A percentile compares a stretch with the other conserved stretches of the same genome.
Evolutionary conservation across 2,113 vertebrate genomes (phyloP).

Genomic region (Etheostoma spectabile): DNA sequence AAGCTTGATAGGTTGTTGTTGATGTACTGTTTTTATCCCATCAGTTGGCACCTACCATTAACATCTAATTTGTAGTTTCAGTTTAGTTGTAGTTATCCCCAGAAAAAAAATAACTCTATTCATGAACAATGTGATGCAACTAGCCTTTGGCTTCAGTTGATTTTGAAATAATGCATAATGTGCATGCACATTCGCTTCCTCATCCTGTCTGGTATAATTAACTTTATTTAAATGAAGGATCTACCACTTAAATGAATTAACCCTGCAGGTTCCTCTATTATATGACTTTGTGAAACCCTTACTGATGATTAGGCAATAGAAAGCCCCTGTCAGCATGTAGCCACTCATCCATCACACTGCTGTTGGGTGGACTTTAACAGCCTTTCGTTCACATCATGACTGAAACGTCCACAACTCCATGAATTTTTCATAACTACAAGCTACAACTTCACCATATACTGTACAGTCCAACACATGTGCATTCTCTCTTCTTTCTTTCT

Average conservation of each 20-base stretch:
- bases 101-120: background rate
- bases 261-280: background rate
- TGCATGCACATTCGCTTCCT: background rate
- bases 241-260: conserved; percentile 21
- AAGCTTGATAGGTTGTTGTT: conserved; percentile 7
- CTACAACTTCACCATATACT: conserved; percentile 8
- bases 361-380: conserved; percentile 44
- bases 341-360: conserved; percentile 68
- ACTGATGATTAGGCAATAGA: conserved; percentile 49
- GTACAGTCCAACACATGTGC: background rate
- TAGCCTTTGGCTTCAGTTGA: background rate
- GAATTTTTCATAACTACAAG: conserved; percentile 55
- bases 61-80: conserved; percentile 13
- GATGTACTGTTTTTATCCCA: conserved; percentile 4
- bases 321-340: conserved; percentile 61
- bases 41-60: conserved; percentile 11
- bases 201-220: background rate
- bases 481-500: background rate
- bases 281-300: conserved; percentile 43
- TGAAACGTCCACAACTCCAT: conserved; percentile 24
- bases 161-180: background rate
- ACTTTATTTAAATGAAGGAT: conserved; percentile 4
- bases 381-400: conserved; percentile 30
- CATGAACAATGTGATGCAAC: background rate
- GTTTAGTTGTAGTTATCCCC: background rate